Percentiles rank a stretch among this genome's conserved stretches.
These are phyloP conservation scores for Electrophaes corylata DNA, from an alignment of 2,888 invertebrate genomes.

Conservation along the genomic window DNA sequence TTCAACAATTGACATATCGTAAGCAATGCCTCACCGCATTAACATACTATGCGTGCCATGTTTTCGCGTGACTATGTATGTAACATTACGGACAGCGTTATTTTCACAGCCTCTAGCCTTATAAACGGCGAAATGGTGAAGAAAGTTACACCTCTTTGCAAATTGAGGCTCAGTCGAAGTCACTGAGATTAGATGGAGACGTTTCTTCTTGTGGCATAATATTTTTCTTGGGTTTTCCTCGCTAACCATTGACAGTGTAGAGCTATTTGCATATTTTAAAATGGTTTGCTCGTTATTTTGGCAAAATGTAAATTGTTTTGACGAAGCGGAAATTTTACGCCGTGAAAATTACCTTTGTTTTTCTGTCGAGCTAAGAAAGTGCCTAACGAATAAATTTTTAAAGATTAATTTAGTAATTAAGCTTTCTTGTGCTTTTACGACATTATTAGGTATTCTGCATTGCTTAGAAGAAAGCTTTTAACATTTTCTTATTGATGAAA, in stretches of 20 bases:
- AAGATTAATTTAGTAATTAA: neutral
- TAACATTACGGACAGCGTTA: neutral
- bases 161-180: constrained; percentile 54
- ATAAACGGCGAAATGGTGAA: constrained; percentile 52
- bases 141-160: constrained; percentile 56
- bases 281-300: constrained; percentile 15
- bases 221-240: constrained; percentile 32
- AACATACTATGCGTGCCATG: too few relatives aligned
- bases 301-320: constrained; percentile 3
- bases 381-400: neutral
- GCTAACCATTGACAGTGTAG: constrained; percentile 26
- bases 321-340: neutral
- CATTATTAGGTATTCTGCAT: too few relatives aligned
- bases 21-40: too few relatives aligned
- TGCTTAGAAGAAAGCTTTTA: neutral
- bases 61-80: neutral
- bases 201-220: constrained; percentile 38
- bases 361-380: neutral
- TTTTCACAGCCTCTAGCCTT: constrained; percentile 9
- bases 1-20: too few relatives aligned
- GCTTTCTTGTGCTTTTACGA: too few relatives aligned
- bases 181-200: constrained; percentile 53
- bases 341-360: constrained; percentile 3
- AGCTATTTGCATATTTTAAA: constrained; percentile 26
- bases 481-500: neutral